These are phyloP conservation scores for Tetrax tetrax DNA, from an alignment of 2,113 vertebrate genomes.

Conservation along the genomic window DNA sequence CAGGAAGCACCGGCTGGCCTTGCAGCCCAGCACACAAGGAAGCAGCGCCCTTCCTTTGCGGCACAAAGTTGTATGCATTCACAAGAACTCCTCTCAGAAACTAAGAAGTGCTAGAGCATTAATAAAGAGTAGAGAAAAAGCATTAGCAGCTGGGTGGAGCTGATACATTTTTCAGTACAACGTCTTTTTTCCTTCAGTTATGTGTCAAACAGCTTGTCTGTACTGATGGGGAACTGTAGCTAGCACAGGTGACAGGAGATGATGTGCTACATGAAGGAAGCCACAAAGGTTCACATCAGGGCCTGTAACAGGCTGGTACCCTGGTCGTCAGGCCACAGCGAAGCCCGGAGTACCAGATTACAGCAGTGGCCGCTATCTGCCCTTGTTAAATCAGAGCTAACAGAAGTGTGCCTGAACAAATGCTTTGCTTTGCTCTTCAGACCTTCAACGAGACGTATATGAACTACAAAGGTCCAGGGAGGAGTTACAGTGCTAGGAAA, in stretches of 20 bases:
- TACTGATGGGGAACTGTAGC: neutral
- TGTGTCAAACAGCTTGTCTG: neutral
- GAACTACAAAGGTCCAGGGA: neutral
- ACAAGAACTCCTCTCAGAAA: neutral
- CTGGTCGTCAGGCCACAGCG: neutral
- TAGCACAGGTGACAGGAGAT: neutral
- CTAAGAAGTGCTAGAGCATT: neutral
- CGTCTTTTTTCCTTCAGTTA: neutral
- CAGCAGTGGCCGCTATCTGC: neutral
- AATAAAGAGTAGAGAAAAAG: neutral
- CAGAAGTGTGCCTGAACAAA: neutral
- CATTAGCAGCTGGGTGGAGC: neutral
- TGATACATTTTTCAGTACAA: neutral
- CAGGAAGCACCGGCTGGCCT: neutral
- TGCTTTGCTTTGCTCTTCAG: neutral
- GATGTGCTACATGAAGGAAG: neutral
- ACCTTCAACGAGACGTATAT: fast-evolving
- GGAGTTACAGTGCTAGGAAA: neutral
- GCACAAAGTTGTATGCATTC: fast-evolving
- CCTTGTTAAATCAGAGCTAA: conserved; percentile 7
- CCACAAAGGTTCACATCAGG: neutral
- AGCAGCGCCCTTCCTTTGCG: neutral
- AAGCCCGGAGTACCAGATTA: neutral
- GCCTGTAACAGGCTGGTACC: neutral
- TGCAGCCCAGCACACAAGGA: neutral